Evolutionary conservation across 2,888 invertebrate genomes (phyloP), one percentile per base, ranked within the genome.

Genomic region (Pherbina coryleti): DNA sequence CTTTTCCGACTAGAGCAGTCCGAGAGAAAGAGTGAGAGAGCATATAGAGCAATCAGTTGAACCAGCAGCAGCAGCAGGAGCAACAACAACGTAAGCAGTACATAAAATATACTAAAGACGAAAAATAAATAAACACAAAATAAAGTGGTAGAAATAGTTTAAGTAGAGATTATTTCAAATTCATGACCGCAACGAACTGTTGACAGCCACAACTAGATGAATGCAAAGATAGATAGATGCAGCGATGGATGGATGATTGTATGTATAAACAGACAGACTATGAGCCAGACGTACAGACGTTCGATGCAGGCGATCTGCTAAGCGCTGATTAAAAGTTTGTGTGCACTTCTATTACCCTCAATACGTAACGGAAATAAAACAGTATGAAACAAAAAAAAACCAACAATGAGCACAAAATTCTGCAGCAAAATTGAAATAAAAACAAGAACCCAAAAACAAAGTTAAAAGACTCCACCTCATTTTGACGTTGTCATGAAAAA

Each of bases 1-100:
- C 78, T 87, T 87, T 82, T 88, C 87, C 75, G 88, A 88, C 82
- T 88, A 82, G 78, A 62, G 74, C 66, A 72, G 70, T 17, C 53
- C 8, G 22, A 70, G n/a, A 53, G 49, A 60, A 72, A 51, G 19
- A 51, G 19, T 9, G 28, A 57, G 34, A 51, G 31, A 51, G 49
- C 17, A 19, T 19, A 71, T 67, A 70, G 37, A 14, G 17, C 0
- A 22, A 25, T 64, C 67, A 76, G 64, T 25, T 34, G 28, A 51
- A 71, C 28, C 71, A 19, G 19, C 3, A 78, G 34, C 19, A 49
- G 11, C 51, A 55, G 19, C 28, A 71, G 37, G 28, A 19, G 7
- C 37, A 17, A 37, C 17, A 66, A 17, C 31, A 14, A 60, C n/a
- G 11, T 19, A 57, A 14, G 9, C 5, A 11, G 25, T 8, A 22